Evolutionary conservation across 1,140 invertebrate species (phyloP).

Genomic region (Asbolus verrucosus): DNA sequence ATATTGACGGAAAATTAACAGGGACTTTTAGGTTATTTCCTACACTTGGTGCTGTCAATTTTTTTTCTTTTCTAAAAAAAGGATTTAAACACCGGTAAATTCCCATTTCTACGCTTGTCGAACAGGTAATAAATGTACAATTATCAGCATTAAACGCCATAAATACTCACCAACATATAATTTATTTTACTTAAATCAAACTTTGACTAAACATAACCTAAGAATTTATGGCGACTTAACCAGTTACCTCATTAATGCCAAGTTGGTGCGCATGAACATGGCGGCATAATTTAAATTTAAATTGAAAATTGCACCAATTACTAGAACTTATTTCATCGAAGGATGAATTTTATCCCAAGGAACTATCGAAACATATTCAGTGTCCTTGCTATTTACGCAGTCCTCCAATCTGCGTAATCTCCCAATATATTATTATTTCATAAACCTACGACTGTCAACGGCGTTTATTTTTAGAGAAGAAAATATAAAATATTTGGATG

Average conservation of each 20-base stretch:
- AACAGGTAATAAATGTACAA: conserved; percentile 1
- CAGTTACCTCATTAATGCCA: neutral
- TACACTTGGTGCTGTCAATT: conserved; percentile 20
- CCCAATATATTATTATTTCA: conserved; percentile 11
- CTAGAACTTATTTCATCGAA: no score
- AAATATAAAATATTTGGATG: conserved; percentile 31
- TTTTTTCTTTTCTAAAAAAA: conserved; percentile 35
- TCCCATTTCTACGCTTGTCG: neutral
- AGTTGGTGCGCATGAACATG: conserved; percentile 5
- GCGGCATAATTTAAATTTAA: neutral
- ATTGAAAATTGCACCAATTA: no score
- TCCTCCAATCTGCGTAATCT: conserved; percentile 3
- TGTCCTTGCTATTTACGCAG: no score
- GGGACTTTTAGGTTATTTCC: conserved; percentile 48
- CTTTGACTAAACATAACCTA: conserved; percentile 28
- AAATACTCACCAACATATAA: neutral
- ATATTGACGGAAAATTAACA: conserved; percentile 51
- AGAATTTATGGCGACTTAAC: neutral
- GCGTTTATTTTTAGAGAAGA: conserved; percentile 2
- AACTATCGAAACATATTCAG: no score
- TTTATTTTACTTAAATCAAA: conserved; percentile 11
- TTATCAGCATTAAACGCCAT: neutral
- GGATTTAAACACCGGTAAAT: neutral
- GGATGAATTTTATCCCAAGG: no score
- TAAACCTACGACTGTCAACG: conserved; percentile 11